These are phyloP conservation scores for Carlito syrichta DNA, from an alignment of 2,113 vertebrate species.

Conservation along the genomic window DNA sequence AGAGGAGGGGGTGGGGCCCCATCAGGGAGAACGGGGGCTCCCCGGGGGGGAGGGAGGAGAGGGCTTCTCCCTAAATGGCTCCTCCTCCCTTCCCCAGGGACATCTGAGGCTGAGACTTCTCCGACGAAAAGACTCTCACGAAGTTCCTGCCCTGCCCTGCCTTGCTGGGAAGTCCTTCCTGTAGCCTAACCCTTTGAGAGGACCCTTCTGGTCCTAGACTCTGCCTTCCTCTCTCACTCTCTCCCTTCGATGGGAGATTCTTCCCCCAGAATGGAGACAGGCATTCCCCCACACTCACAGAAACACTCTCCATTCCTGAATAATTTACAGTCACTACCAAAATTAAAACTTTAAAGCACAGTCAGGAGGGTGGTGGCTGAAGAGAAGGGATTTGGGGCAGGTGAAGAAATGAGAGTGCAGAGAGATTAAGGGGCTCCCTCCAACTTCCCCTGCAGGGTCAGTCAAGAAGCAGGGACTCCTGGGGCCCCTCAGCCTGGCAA, in stretches of 20 bases:
- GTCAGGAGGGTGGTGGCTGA: neutral
- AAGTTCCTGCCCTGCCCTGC: neutral
- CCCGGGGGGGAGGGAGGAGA: neutral
- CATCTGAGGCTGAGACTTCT: neutral
- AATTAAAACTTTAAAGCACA: neutral
- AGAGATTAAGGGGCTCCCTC: neutral
- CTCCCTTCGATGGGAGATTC: neutral
- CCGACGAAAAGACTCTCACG: neutral
- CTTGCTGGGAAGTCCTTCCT: slow-evolving; percentile 10
- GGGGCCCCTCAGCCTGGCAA: too few relatives aligned
- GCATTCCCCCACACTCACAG: neutral
- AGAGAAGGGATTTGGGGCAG: neutral
- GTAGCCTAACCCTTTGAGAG: neutral
- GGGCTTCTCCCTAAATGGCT: neutral
- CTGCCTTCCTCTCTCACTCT: neutral
- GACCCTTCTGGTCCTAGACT: neutral
- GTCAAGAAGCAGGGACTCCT: too few relatives aligned
- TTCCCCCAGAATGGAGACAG: neutral
- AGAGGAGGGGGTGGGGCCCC: neutral
- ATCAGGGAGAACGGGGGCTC: neutral
- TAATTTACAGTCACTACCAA: neutral
- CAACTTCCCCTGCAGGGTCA: neutral
- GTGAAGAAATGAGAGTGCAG: neutral
- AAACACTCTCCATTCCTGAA: neutral
- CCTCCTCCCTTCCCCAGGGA: neutral